These are phyloP conservation scores for Oxytorus armatus DNA, from an alignment of 2,888 invertebrate genomes.

Conservation along the genomic window DNA sequence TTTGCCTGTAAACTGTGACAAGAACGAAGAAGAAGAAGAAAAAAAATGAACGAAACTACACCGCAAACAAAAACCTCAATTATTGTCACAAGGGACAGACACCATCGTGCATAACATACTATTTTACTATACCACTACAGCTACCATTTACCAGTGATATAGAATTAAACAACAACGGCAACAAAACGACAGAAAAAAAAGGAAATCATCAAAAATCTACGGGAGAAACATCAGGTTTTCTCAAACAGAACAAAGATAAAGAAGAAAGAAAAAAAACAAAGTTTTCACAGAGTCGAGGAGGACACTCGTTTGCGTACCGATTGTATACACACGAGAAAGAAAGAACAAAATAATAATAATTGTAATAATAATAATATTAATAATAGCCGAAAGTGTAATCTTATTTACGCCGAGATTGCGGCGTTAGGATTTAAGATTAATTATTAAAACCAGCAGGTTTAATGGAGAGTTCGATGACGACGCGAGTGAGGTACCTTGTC, in stretches of 20 bases:
- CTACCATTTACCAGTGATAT: constrained; percentile 64
- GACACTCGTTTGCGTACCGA: constrained; percentile 48
- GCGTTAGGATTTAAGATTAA: constrained; percentile 59
- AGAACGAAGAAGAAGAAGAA: neutral
- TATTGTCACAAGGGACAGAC: constrained; percentile 41
- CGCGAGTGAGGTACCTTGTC: constrained; percentile 39
- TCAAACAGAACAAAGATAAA: constrained; percentile 34
- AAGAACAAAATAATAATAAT: constrained; percentile 30
- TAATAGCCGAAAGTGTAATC: constrained; percentile 64
- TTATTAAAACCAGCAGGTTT: constrained; percentile 54
- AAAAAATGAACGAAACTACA: neutral
- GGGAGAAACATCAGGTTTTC: constrained; percentile 19
- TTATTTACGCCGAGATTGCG: constrained; percentile 61
- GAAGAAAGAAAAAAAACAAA: constrained; percentile 19
- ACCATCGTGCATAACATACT: constrained; percentile 60
- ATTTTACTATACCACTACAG: constrained; percentile 65
- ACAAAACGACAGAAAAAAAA: neutral
- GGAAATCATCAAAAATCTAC: constrained; percentile 23
- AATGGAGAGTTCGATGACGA: constrained; percentile 54
- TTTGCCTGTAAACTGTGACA: constrained; percentile 45
- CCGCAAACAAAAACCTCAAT: constrained; percentile 40
- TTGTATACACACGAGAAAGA: constrained; percentile 37
- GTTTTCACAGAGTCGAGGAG: constrained; percentile 15
- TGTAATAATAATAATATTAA: constrained; percentile 39
- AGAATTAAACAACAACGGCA: constrained; percentile 36